These are phyloP conservation scores for Styela plicata DNA, from an alignment of 23 tunicate species.

Conservation along the genomic window DNA sequence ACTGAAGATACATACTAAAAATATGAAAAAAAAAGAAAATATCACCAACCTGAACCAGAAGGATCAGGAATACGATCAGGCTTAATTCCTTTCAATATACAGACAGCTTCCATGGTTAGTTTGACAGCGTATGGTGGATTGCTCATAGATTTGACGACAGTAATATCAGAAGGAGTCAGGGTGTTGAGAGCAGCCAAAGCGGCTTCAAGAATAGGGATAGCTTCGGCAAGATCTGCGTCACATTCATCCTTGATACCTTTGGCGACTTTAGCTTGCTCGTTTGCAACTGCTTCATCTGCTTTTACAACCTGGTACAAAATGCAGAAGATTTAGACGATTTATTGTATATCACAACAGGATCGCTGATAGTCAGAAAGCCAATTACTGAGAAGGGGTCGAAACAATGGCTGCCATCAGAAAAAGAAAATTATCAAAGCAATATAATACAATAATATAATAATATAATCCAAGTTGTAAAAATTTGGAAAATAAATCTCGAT, in stretches of 20 bases:
- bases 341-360: no score
- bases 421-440: no score
- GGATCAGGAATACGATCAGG: conserved; percentile 94
- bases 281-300: conserved; percentile 99
- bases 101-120: conserved; percentile 89
- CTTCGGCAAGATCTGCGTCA: conserved; percentile 98
- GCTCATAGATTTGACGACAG: conserved; percentile 88
- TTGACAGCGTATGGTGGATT: conserved; percentile 94
- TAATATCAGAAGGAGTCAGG: conserved; percentile 85
- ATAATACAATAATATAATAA: neutral
- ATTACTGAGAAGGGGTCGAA: neutral
- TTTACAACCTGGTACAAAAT: conserved; percentile 92
- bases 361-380: no score
- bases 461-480: no score
- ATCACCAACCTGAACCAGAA: conserved; percentile 86
- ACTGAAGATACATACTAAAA: no score
- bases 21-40: no score
- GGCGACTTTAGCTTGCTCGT: conserved; percentile 91
- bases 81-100: conserved; percentile 88
- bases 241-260: conserved; percentile 96
- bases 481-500: no score
- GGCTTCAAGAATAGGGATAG: conserved; percentile 93
- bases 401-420: no score
- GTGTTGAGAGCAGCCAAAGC: conserved; percentile 91
- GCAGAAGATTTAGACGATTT: no score